Evolutionary conservation across 2,888 invertebrate genomes (phyloP).

Genomic region (Athripsodes cinereus): DNA sequence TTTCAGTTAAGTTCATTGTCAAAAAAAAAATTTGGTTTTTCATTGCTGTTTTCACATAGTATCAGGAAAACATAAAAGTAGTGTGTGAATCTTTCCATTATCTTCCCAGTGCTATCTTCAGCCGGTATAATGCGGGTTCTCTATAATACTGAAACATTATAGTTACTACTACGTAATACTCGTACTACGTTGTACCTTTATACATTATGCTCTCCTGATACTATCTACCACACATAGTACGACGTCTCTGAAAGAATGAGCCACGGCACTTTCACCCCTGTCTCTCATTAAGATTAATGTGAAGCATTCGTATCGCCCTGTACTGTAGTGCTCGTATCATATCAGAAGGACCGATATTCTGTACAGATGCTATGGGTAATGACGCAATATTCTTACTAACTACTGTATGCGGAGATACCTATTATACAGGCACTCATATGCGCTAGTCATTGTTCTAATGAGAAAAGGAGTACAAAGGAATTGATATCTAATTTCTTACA

Average conservation of each 20-base stretch:
- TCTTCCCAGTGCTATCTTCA: not conserved
- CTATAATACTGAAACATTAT: slow-evolving; percentile 3
- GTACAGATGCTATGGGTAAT: no score
- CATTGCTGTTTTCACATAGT: not conserved
- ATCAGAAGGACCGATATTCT: not conserved
- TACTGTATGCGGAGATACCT: no score
- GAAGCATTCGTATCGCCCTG: not conserved
- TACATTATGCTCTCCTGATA: no score
- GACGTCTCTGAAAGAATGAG: not conserved
- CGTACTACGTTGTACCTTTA: no score
- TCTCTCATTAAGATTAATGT: slow-evolving; percentile 8
- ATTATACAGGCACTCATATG: no score
- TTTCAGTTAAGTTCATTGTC: not conserved
- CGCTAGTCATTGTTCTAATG: not conserved
- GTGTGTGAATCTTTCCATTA: not conserved
- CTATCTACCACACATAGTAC: no score
- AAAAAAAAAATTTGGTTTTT: not conserved
- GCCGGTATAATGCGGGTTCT: slow-evolving; percentile 11
- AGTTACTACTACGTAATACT: no score
- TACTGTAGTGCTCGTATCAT: not conserved
- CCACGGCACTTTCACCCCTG: not conserved
- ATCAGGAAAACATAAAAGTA: not conserved
- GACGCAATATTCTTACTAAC: no score
- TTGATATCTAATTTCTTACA: no score
- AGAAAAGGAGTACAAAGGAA: not conserved